Percentiles rank a stretch among this genome's conserved stretches.
These are phyloP conservation scores for Leptodactylus fuscus DNA, from an alignment of 2,113 vertebrate genomes.

Conservation along the genomic window DNA sequence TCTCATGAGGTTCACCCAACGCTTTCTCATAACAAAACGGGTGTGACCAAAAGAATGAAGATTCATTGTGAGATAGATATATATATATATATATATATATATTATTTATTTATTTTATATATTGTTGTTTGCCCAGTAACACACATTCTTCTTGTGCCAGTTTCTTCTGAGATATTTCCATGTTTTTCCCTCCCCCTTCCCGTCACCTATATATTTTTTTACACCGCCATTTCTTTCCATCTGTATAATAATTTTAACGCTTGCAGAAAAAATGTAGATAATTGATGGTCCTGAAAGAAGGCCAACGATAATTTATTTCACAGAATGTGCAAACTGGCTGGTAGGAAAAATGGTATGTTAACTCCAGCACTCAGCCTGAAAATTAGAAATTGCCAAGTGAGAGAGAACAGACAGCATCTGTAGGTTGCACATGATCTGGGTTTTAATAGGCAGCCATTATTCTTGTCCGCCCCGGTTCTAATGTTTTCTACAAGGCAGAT, in stretches of 20 bases:
- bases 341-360: conserved; percentile 12
- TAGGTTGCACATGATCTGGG: conserved; percentile 42
- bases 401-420: conserved; percentile 36
- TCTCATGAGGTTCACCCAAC: no score
- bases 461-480: conserved; percentile 9
- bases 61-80: no score
- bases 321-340: neutral
- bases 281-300: conserved; percentile 22
- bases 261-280: conserved; percentile 1
- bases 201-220: conserved; percentile 1
- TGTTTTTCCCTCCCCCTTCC: no score
- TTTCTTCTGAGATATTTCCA: neutral
- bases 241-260: conserved; percentile 12
- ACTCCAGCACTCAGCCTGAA: conserved; percentile 47
- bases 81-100: neutral
- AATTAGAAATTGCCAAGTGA: conserved; percentile 48
- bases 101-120: neutral
- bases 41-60: no score
- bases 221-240: neutral
- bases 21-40: no score
- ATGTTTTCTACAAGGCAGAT: conserved; percentile 24
- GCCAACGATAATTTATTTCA: conserved; percentile 43
- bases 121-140: neutral
- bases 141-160: neutral
- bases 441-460: conserved; percentile 38